Evolutionary conservation across 2,797 vertebrate genomes (phyloP), one percentile per base, ranked within the genome.

Genomic region (Fratercula arctica): DNA sequence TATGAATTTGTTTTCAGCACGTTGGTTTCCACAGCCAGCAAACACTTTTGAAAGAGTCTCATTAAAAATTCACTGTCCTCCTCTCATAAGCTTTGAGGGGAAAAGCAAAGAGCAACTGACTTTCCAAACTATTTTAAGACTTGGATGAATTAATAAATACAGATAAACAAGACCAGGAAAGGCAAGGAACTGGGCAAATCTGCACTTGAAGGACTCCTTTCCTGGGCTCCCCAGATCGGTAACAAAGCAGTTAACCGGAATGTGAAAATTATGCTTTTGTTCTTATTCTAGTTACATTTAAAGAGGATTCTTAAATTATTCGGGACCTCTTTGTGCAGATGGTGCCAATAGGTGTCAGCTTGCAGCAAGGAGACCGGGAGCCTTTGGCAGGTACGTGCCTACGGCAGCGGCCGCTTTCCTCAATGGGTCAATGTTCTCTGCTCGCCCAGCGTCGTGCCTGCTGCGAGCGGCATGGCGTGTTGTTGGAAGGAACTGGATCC

Each of bases 401-500:
- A 16, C 4, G 11, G 64, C 56, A 9, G 82, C 28, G 16, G 8
- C 45, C 1, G 56, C 61, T 39, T 10, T 39, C 56, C 85, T 94
- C 86, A 87, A 89, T 74, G 82, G 85, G 64, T 68, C 90, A 77
- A 74, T 87, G 88, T 80, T 73, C 41, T 63, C 81, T 16, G 66
- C 50, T 39, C 6, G 17, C 70, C 80, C 86, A 59, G 54, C 16
- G 9, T 5, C 4, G 5, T 3, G 53, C 63, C 74, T 13, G 45
- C 80, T 53, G 75, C 2, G 24, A 80, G 90, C 37, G 0, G 39
- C 83, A 35, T 13, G 21, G 28, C 4, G 25, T 72, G 77, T 80
- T 89, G 78, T 50, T 91, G 93, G 51, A 91, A 87, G 93, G 93
- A 93, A 74, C 78, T 8, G 85, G 82, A 89, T 81, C 78, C 95